Conservation (phyloP, 2,113 vertebrate genomes). For the Rhizomys pruinosus region DNA sequence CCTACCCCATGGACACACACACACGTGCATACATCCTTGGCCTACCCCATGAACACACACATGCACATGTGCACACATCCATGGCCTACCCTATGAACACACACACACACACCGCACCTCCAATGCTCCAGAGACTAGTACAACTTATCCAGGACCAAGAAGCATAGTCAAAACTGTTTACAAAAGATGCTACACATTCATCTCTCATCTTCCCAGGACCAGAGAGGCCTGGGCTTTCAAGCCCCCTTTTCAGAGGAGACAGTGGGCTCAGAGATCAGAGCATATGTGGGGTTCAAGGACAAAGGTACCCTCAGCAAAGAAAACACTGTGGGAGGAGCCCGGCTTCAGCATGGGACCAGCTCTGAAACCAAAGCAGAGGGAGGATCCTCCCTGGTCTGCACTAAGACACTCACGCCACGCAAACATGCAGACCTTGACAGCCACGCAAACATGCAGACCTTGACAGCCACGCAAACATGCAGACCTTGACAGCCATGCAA, state of each 20-base stretch:
- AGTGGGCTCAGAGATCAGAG: neutral
- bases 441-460: fast-evolving
- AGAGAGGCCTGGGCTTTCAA: neutral
- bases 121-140: neutral
- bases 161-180: neutral
- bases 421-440: neutral
- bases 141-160: neutral
- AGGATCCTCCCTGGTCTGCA: neutral
- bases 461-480: neutral
- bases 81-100: neutral
- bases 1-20: too few relatives aligned
- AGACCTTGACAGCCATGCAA: too few relatives aligned
- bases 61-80: neutral
- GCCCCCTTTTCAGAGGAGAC: neutral
- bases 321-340: fast-evolving
- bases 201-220: neutral
- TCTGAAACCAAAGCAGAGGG: neutral
- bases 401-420: neutral
- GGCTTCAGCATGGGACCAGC: neutral
- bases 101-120: neutral
- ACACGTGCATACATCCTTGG: neutral
- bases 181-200: neutral
- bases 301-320: neutral
- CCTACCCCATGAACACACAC: neutral
- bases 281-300: neutral